phyloP scores from a whole-genome alignment of 2,113 vertebrate genomes.

The Hypanus sabinus region DNA sequence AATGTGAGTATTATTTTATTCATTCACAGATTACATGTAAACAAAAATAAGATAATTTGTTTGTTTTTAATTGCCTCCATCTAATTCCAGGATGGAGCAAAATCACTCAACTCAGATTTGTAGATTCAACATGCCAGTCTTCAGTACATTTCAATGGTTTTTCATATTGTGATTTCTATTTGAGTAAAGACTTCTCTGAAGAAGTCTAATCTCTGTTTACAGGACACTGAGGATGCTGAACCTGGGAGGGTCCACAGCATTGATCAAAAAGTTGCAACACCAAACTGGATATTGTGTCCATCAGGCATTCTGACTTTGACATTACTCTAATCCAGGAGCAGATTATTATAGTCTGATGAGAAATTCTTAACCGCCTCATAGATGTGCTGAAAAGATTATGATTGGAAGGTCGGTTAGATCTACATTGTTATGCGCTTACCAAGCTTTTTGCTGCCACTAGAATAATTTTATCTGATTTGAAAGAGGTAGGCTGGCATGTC shows the following conservation, averaged over 20 bases:
- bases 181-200: background rate
- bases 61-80: background rate
- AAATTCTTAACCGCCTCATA: background rate
- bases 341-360: background rate
- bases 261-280: background rate
- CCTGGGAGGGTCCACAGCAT: background rate
- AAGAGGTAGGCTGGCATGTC: background rate
- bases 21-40: background rate
- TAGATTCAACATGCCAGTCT: background rate
- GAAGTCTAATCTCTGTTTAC: background rate
- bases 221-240: background rate
- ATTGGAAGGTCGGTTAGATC: background rate
- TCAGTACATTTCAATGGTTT: background rate
- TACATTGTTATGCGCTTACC: background rate
- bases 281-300: background rate
- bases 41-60: background rate
- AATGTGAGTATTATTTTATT: background rate
- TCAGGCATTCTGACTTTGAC: background rate
- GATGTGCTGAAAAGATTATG: background rate
- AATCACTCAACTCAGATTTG: too few relatives aligned
- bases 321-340: background rate
- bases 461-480: background rate
- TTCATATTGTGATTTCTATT: background rate
- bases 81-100: too few relatives aligned
- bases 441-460: background rate